These are phyloP conservation scores for Norana najaformis DNA, from an alignment of 2,888 invertebrate genomes.

Conservation along the genomic window DNA sequence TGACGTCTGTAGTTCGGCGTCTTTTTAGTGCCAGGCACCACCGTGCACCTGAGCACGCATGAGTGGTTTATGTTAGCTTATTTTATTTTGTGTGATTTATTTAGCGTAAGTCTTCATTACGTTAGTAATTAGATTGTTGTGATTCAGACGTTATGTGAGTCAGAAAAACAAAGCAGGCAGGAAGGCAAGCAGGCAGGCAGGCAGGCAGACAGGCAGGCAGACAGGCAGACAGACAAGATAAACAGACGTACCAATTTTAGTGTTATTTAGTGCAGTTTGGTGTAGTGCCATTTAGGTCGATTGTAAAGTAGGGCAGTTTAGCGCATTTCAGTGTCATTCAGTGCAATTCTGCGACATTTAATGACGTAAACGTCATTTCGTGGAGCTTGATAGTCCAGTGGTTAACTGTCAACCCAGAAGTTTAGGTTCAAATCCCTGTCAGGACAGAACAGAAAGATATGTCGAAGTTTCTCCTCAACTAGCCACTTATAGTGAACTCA, in stretches of 20 bases:
- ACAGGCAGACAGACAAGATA: background rate
- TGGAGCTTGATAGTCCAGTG: too few species aligned
- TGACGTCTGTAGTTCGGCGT: background rate
- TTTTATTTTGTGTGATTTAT: too few species aligned
- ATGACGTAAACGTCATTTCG: too few species aligned
- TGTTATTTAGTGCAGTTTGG: background rate
- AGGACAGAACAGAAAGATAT: too few species aligned
- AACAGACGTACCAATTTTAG: background rate
- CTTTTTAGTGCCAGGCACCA: background rate
- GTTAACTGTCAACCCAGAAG: too few species aligned
- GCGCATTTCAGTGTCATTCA: background rate
- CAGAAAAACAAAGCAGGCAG: background rate
- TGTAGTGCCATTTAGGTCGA: background rate
- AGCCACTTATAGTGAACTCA: too few species aligned
- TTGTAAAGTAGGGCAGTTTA: background rate
- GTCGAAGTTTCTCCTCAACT: too few species aligned
- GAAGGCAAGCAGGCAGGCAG: background rate
- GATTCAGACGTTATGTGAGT: background rate
- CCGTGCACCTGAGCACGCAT: background rate
- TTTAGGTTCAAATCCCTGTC: too few species aligned
- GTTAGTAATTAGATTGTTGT: conserved; percentile 13
- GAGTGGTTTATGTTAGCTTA: background rate
- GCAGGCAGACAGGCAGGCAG: background rate
- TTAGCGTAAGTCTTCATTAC: background rate
- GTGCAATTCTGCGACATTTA: too few species aligned